These are phyloP conservation scores for Spialia ferax DNA, from an alignment of 2,888 invertebrate genomes.

Conservation along the genomic window DNA sequence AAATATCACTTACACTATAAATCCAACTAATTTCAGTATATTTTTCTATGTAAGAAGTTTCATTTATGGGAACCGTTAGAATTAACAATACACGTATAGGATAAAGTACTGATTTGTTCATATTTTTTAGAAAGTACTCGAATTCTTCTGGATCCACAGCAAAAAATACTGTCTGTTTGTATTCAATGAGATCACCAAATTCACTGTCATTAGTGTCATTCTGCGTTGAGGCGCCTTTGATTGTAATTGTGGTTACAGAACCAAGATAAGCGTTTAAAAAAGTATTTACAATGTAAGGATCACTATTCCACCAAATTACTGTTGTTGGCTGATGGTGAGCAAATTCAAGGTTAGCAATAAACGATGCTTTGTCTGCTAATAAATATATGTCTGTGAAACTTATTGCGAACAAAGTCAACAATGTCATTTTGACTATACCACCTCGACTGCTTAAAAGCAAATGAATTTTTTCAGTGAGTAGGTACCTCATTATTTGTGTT, in stretches of 20 bases:
- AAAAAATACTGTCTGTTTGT: slow-evolving; percentile 6
- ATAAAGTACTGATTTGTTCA: slow-evolving; percentile 6
- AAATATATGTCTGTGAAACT: not conserved
- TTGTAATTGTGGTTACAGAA: not conserved
- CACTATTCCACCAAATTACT: slow-evolving; percentile 4
- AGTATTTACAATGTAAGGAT: not conserved
- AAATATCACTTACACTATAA: not conserved
- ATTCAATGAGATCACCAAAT: not conserved
- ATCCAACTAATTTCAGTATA: slow-evolving; percentile 8
- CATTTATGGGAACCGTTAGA: not conserved
- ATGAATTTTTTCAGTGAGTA: too few relatives aligned
- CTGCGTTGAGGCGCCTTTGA: slow-evolving; percentile 3
- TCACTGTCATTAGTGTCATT: slow-evolving; percentile 8
- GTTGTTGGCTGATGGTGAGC: not conserved
- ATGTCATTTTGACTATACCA: not conserved
- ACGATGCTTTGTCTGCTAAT: slow-evolving; percentile 10
- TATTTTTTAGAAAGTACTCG: slow-evolving; percentile 4
- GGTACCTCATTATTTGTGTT: not conserved
- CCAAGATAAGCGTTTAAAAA: slow-evolving; percentile 4
- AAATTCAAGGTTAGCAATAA: slow-evolving; percentile 8
- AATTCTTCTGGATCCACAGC: not conserved
- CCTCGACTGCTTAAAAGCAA: not conserved
- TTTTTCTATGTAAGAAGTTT: not conserved
- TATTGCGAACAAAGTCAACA: not conserved
- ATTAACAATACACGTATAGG: slow-evolving; percentile 11